These are phyloP conservation scores for Prenolepis imparis DNA, from an alignment of 2,888 invertebrate genomes.

Conservation along the genomic window DNA sequence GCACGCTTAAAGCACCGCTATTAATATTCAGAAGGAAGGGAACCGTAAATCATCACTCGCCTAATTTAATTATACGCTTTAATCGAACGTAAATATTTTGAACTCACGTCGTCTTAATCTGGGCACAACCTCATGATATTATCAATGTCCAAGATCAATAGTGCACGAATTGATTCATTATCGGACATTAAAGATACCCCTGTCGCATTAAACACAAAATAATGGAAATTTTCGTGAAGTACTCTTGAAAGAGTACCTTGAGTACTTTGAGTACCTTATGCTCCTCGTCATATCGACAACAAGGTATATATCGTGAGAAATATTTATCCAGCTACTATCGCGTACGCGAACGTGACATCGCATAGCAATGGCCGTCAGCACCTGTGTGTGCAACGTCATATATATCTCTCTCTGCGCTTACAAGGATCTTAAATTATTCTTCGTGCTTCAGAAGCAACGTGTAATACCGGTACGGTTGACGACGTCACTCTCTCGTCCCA, in stretches of 20 bases:
- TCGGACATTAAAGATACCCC: neutral
- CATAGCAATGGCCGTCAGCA: neutral
- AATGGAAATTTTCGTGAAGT: neutral
- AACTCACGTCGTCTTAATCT: neutral
- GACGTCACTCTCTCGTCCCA: neutral
- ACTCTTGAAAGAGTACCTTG: too few species aligned
- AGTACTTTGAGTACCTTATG: constrained; percentile 1
- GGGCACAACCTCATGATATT: neutral
- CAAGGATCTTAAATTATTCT: constrained; percentile 14
- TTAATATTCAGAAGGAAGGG: constrained; percentile 14
- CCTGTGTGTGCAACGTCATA: neutral
- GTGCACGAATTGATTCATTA: neutral
- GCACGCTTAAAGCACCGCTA: constrained; percentile 11
- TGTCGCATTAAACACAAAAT: neutral
- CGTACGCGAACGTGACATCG: constrained; percentile 1
- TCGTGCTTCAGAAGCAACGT: neutral
- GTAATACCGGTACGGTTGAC: neutral
- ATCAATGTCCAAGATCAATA: neutral
- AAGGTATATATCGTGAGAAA: neutral
- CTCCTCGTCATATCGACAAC: neutral
- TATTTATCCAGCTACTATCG: constrained; percentile 12
- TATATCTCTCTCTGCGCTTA: neutral
- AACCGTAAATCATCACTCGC: neutral
- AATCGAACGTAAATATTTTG: constrained; percentile 14
- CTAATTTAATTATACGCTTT: constrained; percentile 22